Evolutionary conservation across 2,888 invertebrate genomes (phyloP).

Genomic region (Microctonus aethiopoides): DNA sequence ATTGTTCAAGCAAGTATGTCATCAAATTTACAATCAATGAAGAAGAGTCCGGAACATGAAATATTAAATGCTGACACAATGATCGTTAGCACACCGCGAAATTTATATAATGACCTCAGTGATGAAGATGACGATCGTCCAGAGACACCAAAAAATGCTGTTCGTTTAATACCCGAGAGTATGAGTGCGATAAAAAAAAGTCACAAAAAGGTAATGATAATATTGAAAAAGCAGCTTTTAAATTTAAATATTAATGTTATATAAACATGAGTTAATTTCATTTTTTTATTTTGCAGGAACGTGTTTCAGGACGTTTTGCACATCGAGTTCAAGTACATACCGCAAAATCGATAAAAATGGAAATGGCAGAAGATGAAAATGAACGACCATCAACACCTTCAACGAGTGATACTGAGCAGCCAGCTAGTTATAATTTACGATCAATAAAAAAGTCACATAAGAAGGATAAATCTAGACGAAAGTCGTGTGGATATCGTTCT

Average conservation of each 20-base stretch:
- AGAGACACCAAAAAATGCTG: conserved; percentile 55
- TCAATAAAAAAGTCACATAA: conserved; percentile 46
- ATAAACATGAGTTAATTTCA: not conserved
- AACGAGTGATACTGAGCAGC: conserved; percentile 32
- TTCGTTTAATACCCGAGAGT: conserved; percentile 56
- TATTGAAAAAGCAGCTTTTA: not conserved
- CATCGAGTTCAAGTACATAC: conserved; percentile 27
- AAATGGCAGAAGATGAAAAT: conserved; percentile 32
- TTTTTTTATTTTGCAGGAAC: conserved; percentile 42
- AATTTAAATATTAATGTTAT: not conserved
- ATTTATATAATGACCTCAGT: conserved; percentile 53
- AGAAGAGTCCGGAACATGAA: conserved; percentile 29
- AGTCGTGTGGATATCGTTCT: conserved; percentile 37
- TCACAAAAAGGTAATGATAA: conserved; percentile 56
- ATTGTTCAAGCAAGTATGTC: conserved; percentile 46
- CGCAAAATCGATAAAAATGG: conserved; percentile 17
- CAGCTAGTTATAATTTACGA: conserved; percentile 43
- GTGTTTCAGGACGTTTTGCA: conserved; percentile 45
- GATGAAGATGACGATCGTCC: conserved; percentile 50
- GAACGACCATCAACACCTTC: conserved; percentile 44
- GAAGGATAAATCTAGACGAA: conserved; percentile 44
- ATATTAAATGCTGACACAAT: conserved; percentile 38
- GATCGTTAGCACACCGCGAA: conserved; percentile 55
- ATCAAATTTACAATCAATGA: conserved; percentile 45
- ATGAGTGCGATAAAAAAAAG: conserved; percentile 62